phyloP scores from a whole-genome alignment of 2,797 vertebrate species.

The Eleutherodactylus coqui region DNA sequence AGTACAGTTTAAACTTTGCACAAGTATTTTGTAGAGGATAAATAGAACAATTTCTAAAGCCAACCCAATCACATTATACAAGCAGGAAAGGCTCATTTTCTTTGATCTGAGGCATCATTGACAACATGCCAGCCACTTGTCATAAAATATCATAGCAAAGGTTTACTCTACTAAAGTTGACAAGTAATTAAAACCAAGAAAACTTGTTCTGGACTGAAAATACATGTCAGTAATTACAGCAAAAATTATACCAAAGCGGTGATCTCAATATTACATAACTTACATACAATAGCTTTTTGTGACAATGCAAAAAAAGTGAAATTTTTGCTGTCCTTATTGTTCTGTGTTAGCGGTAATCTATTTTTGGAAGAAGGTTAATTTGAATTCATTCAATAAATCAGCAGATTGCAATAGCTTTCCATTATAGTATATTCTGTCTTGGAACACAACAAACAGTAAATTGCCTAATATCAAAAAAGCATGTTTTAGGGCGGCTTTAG shows the following conservation, averaged over 20 bases:
- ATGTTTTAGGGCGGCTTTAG: no score
- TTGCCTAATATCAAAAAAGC: not conserved
- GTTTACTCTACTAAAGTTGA: slow-evolving; percentile 36
- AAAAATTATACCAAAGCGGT: not conserved
- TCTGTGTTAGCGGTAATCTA: not conserved
- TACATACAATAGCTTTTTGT: not conserved
- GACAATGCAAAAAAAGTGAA: not conserved
- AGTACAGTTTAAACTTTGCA: no score
- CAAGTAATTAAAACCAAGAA: slow-evolving; percentile 49
- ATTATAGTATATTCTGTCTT: not conserved
- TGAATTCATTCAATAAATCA: not conserved
- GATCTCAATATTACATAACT: slow-evolving; percentile 17
- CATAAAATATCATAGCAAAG: slow-evolving; percentile 28
- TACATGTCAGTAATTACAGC: slow-evolving; percentile 7
- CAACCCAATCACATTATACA: not conserved
- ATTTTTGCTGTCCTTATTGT: not conserved
- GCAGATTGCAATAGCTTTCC: not conserved
- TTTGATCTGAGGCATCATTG: slow-evolving; percentile 29
- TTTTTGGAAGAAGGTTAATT: not conserved
- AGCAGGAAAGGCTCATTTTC: not conserved
- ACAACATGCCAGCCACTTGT: slow-evolving; percentile 45
- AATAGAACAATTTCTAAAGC: slow-evolving; percentile 3
- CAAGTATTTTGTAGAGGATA: no score
- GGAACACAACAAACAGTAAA: not conserved
- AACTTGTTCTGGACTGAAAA: slow-evolving; percentile 29